Evolutionary conservation across 1,140 invertebrate genomes (phyloP), one percentile per base, ranked within the genome.

Genomic region (Brachionus calyciflorus): DNA sequence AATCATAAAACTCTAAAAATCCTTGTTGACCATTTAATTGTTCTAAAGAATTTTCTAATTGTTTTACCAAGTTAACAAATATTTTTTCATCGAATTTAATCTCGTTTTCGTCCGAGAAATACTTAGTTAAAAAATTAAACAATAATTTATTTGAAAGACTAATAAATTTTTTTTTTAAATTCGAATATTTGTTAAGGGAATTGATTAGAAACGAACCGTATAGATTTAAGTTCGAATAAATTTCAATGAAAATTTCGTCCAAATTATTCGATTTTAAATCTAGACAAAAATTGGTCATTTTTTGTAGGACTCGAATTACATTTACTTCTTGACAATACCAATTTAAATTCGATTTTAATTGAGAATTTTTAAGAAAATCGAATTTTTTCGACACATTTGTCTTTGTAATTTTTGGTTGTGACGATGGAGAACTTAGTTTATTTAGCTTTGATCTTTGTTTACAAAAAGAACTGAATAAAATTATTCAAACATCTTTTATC

Each of bases 1-100:
- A 60, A 9, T 60, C 30, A 33, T 60, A 65, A 24, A 24, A 65
- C 19, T 65, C 60, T 0, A 65, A 21, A 41, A 65, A 65, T 14
- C 1, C 21, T n/a, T 65, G 37, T 21, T 24, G 9, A 28, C 21
- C 10, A 0, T 3, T 2, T 44, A 19, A 3, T 12, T 41, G 33
- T 1, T 65, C 60, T 1, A 65, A 24, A 0, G 21, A 41, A 3
- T n/a, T 21, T 46, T 65, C 60, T n/a, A 65, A 12, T 26, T 44
- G 33, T 37, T 65, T 65, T 1, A 65, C 9, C 40, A 44, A 26
- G 44, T 44, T 44, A 24, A 65, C 3, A 9, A 65, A 19, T n/a
- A 65, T 24, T 24, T 44, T 41, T 19, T 65, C 60, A 1, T 60
- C 55, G 0, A 60, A 10, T 3, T 65, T 37, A 0, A 41, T 44